Evolutionary conservation across 1,140 invertebrate genomes (phyloP).

Genomic region (Cyclargus thomasi): DNA sequence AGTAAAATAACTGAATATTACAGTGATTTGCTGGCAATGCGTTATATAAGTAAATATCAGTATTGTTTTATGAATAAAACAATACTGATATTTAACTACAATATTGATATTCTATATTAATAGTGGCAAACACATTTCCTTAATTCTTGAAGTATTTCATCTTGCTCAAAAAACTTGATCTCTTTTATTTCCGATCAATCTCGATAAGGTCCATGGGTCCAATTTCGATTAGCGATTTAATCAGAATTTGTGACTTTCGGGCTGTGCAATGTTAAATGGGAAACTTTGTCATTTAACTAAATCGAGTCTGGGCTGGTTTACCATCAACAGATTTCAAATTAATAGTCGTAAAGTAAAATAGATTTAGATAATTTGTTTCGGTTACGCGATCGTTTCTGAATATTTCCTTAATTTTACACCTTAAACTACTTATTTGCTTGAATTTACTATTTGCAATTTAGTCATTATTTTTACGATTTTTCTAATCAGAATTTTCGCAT

Average conservation of each 20-base stretch:
- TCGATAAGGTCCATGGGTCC: not conserved
- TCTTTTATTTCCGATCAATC: constrained; percentile 11
- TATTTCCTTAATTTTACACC: no score
- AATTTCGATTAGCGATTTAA: constrained; percentile 1
- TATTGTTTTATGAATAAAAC: no score
- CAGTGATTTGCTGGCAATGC: no score
- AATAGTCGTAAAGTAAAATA: not conserved
- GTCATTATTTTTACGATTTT: no score
- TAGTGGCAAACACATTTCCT: not conserved
- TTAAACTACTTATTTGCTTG: no score
- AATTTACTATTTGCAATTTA: no score
- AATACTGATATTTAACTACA: no score
- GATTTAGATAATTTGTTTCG: not conserved
- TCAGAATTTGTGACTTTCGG: constrained; percentile 2
- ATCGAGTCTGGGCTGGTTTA: not conserved
- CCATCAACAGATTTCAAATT: not conserved
- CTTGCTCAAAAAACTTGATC: not conserved
- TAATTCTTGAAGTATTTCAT: not conserved
- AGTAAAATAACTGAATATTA: no score
- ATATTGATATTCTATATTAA: no score
- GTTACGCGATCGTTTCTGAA: no score
- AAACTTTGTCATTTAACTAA: constrained; percentile 1
- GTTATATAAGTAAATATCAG: no score
- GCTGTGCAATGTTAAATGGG: not conserved
- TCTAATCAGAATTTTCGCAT: no score